A percentile compares a stretch with the other conserved stretches of the same genome.
Conservation (phyloP, 2,113 vertebrate species). For the Bubo bubo region DNA sequence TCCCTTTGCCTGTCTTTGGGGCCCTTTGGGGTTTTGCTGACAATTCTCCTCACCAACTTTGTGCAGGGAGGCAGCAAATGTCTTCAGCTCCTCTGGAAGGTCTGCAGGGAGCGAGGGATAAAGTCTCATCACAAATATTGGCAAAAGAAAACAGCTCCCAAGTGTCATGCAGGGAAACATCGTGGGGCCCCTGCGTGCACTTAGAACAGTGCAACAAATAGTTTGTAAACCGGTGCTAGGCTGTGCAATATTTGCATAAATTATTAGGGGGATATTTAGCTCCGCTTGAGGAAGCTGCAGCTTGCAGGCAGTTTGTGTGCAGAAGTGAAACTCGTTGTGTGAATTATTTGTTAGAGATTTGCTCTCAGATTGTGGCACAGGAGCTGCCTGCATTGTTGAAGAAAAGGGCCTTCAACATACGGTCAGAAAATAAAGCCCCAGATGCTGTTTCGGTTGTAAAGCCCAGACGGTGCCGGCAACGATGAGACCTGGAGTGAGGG, state of each 20-base stretch:
- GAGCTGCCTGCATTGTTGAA: background rate
- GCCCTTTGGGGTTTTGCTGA: background rate
- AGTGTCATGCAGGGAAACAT: background rate
- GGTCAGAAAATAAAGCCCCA: background rate
- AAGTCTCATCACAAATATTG: background rate
- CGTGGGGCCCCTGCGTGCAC: accelerated
- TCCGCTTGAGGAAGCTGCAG: conserved; percentile 18
- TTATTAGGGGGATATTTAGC: background rate
- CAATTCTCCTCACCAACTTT: background rate
- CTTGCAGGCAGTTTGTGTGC: background rate
- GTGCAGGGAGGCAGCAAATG: background rate
- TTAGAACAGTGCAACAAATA: accelerated
- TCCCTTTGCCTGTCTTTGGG: background rate
- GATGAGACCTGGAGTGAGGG: background rate
- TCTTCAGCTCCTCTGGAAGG: background rate
- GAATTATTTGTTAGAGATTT: background rate
- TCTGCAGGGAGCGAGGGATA: background rate
- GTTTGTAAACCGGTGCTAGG: background rate
- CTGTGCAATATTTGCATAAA: conserved; percentile 7
- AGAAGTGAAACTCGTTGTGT: conserved; percentile 4
- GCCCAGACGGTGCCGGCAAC: accelerated
- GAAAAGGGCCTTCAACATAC: accelerated
- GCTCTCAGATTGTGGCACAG: background rate
- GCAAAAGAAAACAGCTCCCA: background rate
- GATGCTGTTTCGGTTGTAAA: background rate